These are phyloP conservation scores for Thera britannica DNA, from an alignment of 2,888 invertebrate species.

Conservation along the genomic window DNA sequence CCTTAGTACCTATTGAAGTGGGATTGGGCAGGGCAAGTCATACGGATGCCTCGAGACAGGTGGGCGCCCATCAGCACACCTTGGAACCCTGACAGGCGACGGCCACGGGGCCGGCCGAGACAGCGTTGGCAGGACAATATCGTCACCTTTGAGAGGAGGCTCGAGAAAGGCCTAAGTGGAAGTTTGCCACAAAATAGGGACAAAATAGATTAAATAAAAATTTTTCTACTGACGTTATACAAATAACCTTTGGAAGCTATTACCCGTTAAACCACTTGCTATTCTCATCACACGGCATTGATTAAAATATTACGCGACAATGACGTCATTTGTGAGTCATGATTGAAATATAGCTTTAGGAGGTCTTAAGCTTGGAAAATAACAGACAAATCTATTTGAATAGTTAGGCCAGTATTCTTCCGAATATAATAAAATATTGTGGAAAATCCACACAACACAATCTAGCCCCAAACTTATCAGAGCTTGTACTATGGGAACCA, in stretches of 20 bases:
- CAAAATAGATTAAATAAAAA: not conserved
- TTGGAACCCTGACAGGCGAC: too few relatives aligned
- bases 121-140: too few relatives aligned
- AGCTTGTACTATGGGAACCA: too few relatives aligned
- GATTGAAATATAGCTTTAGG: slow-evolving; percentile 31
- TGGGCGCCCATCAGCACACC: too few relatives aligned
- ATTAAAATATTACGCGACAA: slow-evolving; percentile 42
- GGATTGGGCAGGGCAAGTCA: too few relatives aligned
- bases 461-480: too few relatives aligned
- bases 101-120: too few relatives aligned
- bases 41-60: too few relatives aligned
- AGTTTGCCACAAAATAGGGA: not conserved
- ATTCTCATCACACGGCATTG: slow-evolving; percentile 43
- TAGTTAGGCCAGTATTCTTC: not conserved
- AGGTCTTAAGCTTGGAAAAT: slow-evolving; percentile 11
- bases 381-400: not conserved
- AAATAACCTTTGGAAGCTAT: slow-evolving; percentile 3
- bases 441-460: too few relatives aligned
- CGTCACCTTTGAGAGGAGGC: too few relatives aligned
- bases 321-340: slow-evolving; percentile 50
- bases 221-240: not conserved
- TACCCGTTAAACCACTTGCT: slow-evolving; percentile 45
- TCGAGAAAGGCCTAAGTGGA: too few relatives aligned
- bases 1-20: not conserved
- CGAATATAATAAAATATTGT: too few relatives aligned